Evolutionary conservation across 1,140 invertebrate species (phyloP).

Genomic region (Drosophila biarmipes): DNA sequence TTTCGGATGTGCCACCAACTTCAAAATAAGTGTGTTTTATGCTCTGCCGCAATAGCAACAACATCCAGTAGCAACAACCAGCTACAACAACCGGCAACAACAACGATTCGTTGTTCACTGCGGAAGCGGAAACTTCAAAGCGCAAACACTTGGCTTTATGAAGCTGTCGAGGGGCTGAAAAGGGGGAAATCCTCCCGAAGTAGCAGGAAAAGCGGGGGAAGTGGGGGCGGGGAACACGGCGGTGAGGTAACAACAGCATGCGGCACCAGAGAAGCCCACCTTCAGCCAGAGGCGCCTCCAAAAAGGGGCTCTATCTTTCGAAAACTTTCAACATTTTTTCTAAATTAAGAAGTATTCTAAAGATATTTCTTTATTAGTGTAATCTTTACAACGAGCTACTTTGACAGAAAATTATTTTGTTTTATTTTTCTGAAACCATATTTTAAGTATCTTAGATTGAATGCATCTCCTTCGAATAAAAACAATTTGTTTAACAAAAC

Average conservation of each 20-base stretch:
- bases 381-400: too few species aligned
- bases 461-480: too few species aligned
- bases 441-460: too few species aligned
- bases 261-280: conserved; percentile 26
- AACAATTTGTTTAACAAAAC: too few species aligned
- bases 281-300: conserved; percentile 7
- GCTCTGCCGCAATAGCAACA: conserved; percentile 50
- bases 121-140: conserved; percentile 81
- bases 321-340: too few species aligned
- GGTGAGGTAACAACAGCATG: conserved; percentile 20
- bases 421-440: too few species aligned
- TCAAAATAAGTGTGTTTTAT: conserved; percentile 74
- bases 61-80: conserved; percentile 24
- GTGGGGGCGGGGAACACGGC: background rate
- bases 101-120: conserved; percentile 55
- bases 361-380: too few species aligned
- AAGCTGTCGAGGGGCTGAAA: conserved; percentile 47
- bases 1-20: conserved; percentile 69
- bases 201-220: conserved; percentile 5
- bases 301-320: background rate
- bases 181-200: conserved; percentile 6
- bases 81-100: conserved; percentile 31
- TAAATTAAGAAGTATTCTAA: background rate
- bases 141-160: conserved; percentile 72
- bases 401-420: too few species aligned